Evolutionary conservation across 2,113 vertebrate species (phyloP).

Genomic region (Dascyllus trimaculatus): DNA sequence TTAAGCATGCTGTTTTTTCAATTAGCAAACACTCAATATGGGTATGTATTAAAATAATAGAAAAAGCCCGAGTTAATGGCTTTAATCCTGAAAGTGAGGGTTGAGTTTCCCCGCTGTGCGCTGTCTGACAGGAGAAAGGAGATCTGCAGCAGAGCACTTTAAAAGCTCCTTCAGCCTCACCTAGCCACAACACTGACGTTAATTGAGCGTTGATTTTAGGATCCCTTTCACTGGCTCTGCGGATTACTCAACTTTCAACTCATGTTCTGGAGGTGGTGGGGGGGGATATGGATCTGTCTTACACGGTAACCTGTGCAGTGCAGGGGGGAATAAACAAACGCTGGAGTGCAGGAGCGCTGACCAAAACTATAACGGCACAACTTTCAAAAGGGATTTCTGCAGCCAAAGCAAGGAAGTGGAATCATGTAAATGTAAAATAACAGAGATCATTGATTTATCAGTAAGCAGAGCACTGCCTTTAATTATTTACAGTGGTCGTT

Average conservation of each 20-base stretch:
- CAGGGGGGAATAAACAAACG: constrained; percentile 4
- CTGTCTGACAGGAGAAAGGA: constrained; percentile 69
- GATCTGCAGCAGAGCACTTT: constrained; percentile 80
- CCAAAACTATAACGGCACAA: not conserved
- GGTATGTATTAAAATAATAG: not conserved
- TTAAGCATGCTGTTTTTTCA: not conserved
- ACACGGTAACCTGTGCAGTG: constrained; percentile 12
- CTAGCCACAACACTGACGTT: constrained; percentile 81
- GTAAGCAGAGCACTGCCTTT: not conserved
- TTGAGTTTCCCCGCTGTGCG: constrained; percentile 30
- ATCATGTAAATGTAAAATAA: no score
- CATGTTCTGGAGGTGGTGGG: no score
- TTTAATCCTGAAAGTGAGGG: constrained; percentile 55
- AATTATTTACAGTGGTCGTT: no score
- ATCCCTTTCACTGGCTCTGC: constrained; percentile 83
- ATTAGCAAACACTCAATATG: not conserved
- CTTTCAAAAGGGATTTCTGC: not conserved
- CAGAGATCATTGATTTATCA: not conserved
- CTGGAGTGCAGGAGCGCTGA: not conserved
- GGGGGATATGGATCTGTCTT: constrained; percentile 31
- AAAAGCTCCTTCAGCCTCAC: constrained; percentile 84
- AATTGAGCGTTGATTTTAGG: constrained; percentile 84
- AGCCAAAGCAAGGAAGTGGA: no score
- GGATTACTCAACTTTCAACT: constrained; percentile 67
- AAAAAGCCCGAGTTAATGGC: constrained; percentile 23